Evolutionary conservation across 1,140 invertebrate genomes (phyloP), one percentile per base, ranked within the genome.

Genomic region (Steinernema khuongi): DNA sequence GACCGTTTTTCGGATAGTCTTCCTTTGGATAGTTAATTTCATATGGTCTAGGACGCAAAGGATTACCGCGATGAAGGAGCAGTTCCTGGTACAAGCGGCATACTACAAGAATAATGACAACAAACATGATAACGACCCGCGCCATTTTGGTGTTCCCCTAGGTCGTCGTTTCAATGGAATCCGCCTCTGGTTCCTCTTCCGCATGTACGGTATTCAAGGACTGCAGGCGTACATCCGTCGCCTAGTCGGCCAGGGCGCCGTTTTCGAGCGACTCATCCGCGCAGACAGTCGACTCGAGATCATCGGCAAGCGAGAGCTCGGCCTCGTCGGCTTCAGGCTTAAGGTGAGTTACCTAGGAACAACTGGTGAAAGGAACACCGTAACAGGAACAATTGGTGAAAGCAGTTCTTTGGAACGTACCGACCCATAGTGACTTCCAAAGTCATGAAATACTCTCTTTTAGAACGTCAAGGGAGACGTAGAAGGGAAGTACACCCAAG

Each of bases 61-160:
- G 22, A 7, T 32, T n/a, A 4, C 11, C 4, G 50, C 50, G 50
- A 22, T 60, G 50, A 60, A 60, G 19, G 50, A 7, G 11, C 7
- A 14, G 11, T 60, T 60, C 50, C 7, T 7, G 31, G 31, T 22
- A 75, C 1, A 33, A 1, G 29, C 19, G 18, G 7, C 67, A 22
- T 31, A 75, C n/a, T 72, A 32, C 19, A 18, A 33, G 2, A 18
- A 17, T 32, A 14, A 33, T n/a, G 1, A 7, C 60, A 11, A n/a
- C 31, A n/a, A n/a, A n/a, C 22, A 67, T 75, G 22, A 14, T n/a
- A 22, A n/a, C 18, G 73, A 75, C 67, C 26, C 41, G 19, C 85
- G 95, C 89, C 91, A 97, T 83, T 97, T 93, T 93, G 93, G 95
- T 87, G 93, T 97, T 81, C 90, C 93, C 14, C 85, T 96, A 44